Evolutionary conservation across 2,888 invertebrate genomes (phyloP).

Genomic region (Drosophila emarginata): DNA sequence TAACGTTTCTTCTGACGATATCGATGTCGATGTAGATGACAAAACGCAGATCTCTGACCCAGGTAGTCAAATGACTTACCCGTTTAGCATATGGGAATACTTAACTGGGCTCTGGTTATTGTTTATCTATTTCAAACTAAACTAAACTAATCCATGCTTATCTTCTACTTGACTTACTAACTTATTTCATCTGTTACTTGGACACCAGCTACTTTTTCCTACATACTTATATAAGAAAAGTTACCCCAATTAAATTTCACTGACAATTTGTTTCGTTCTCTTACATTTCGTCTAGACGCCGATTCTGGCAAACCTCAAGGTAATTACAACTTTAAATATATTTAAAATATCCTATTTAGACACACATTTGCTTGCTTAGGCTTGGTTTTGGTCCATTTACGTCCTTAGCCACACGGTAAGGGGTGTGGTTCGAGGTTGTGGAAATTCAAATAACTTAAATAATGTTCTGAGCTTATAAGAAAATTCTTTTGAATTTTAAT

Average conservation of each 20-base stretch:
- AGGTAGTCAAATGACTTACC: slow-evolving; percentile 69
- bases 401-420: neutral
- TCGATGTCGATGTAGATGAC: slow-evolving; percentile 67
- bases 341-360: slow-evolving; percentile 6
- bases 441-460: neutral
- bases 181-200: neutral
- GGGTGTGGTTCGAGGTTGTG: neutral
- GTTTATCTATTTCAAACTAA: neutral
- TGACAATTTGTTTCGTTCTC: slow-evolving; percentile 37
- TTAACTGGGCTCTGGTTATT: slow-evolving; percentile 11
- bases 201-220: neutral
- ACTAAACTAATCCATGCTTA: slow-evolving; percentile 4
- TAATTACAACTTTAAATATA: slow-evolving; percentile 60
- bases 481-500: neutral
- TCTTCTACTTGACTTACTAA: slow-evolving; percentile 2
- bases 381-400: slow-evolving; percentile 15
- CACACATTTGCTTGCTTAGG: slow-evolving; percentile 2
- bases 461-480: neutral
- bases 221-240: neutral
- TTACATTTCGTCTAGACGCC: slow-evolving; percentile 60
- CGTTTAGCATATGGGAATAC: neutral
- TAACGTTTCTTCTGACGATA: slow-evolving; percentile 35
- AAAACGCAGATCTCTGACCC: slow-evolving; percentile 76
- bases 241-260: neutral
- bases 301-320: slow-evolving; percentile 78